Percentiles rank a stretch among this genome's conserved stretches.
Evolutionary conservation across 2,113 vertebrate species (phyloP).

Genomic region (Aleadryas rufinucha): DNA sequence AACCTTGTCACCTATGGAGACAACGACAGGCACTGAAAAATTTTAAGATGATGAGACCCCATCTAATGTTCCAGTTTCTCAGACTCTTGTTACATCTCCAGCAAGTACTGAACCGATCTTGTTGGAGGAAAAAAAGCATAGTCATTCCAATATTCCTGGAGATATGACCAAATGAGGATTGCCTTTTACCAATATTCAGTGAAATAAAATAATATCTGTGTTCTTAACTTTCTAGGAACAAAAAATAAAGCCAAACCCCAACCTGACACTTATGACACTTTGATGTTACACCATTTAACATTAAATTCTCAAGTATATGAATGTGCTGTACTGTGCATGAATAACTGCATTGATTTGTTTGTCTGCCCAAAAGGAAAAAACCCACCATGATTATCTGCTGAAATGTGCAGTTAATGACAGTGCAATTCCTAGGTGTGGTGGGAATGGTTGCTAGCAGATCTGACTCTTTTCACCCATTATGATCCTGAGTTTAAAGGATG

Average conservation of each 20-base stretch:
- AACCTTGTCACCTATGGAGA: slow-evolving; percentile 2
- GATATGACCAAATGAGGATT: neutral
- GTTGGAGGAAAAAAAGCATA: neutral
- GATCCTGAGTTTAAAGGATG: neutral
- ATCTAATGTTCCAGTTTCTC: neutral
- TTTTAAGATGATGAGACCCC: neutral
- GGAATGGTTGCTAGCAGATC: neutral
- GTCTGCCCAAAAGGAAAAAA: neutral
- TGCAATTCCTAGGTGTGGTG: neutral
- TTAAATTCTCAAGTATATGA: neutral
- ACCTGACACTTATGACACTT: neutral
- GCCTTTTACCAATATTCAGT: neutral
- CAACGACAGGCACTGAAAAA: neutral
- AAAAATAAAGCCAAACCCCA: neutral
- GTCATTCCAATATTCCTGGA: neutral
- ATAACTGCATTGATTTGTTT: neutral
- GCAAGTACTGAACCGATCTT: neutral
- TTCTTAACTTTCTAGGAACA: neutral
- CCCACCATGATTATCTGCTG: neutral
- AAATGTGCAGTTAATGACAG: neutral
- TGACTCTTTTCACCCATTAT: neutral
- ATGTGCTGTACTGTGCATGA: neutral
- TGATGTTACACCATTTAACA: neutral
- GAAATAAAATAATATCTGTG: neutral
- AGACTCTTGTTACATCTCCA: neutral